Base-by-base conservation (phyloP, 1,140 invertebrate species). In the Papilio aristodemus region DNA sequence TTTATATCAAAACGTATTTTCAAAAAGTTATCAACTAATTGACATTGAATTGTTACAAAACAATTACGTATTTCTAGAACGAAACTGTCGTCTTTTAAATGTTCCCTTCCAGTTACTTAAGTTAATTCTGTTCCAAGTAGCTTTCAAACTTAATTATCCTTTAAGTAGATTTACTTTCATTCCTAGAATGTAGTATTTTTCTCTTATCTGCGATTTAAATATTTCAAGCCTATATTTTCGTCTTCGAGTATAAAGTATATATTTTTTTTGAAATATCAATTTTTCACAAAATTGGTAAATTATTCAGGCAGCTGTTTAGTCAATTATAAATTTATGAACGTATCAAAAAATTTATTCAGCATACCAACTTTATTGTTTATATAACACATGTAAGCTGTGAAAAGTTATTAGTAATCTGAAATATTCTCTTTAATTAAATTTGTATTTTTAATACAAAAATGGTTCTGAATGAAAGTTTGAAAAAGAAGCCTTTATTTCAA, bases 81-180 rank as follows among this genome's bases (percentile, higher is more conserved):
- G 11, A 41, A 41, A 7, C n/a, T n/a, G 39, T 41, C 39, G 11
- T 41, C 11, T 41, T 41, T 41, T 41, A 41, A 41, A 41, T 41
- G 39, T 41, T 41, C 39, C 39, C 39, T 41, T 41, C 9, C 39
- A 41, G 11, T 41, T 41, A 41, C 13, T 41, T 41, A 41, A 41
- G 4, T 41, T 41, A 41, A 41, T 41, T 41, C 37, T 38, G 37
- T 38, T 38, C 37, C 37, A 4, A 38, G 7, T 41, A 41, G 39
- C 39, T 41, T 41, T n/a, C 39, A 41, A 41, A 41, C 13, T 41
- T 41, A 41, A 41, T 41, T 41, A 41, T 41, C 39, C 39, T 41
- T 14, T 41, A 41, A 41, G 39, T 2, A 41, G 39, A 41, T 41
- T 41, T 41, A 41, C 39, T 41, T 41, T 41, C 9, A 41, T 41